Evolutionary conservation across 2,888 invertebrate species (phyloP), one percentile per base, ranked within the genome.

Genomic region (Acanthopleura granulata): DNA sequence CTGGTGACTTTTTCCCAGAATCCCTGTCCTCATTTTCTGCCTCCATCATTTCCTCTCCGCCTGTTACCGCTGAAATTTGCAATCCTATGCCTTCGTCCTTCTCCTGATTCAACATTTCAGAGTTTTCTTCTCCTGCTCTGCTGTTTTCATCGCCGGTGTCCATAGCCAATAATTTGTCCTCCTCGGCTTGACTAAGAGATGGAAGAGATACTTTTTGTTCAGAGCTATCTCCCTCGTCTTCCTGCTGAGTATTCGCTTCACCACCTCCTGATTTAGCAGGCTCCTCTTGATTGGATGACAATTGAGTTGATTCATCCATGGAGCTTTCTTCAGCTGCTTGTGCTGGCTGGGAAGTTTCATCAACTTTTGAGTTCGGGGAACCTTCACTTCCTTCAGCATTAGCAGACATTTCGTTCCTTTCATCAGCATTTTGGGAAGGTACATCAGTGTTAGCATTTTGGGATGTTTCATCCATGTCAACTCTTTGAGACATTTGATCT

Each of bases 1-100:
- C 29, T 6, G 22, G 4, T 6, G 15, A 22, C 16, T 27, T 16
- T 27, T 27, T 66, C 16, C 25, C 66, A 22, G 22, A 16, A 6
- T 66, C 25, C 18, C 14, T 27, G 6, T 66, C 29, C 18, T 66
- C 29, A 15, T 66, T 27, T 6, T 25, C 66, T 3, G 25, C 16
- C 16, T 66, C 29, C 15, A 27, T 27, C 29, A 78, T 73, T 62
- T 80, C 79, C 12, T 71, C 77, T 14, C 77, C 79, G 22, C 83
- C 80, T 66, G 77, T 82, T 29, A 83, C 83, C 0, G 82, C 78
- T 18, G 81, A 57, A 25, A 85, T 83, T 78, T 84, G 81, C 62
- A 83, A 73, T 62, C 82, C 80, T 70, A 80, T 76, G 27, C 25
- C 25, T 50, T 4, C n/a, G 15, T 50, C 57, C 6, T 57, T 57